Evolutionary conservation across 2,888 invertebrate genomes (phyloP).

Genomic region (Erynnis tages): DNA sequence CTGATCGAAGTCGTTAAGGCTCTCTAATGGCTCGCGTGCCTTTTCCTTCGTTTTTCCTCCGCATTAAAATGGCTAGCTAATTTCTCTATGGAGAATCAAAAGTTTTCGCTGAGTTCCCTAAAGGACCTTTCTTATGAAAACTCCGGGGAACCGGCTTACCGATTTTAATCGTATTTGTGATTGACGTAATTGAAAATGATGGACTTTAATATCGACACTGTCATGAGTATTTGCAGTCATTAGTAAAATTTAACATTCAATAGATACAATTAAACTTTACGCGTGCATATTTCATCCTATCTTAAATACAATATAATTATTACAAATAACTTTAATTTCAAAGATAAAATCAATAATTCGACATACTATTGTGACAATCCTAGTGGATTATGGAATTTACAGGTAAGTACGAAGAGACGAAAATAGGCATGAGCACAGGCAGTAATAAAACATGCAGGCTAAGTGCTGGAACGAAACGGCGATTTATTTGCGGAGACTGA

Average conservation of each 20-base stretch:
- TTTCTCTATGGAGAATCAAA: conserved; percentile 53
- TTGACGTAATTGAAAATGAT: not conserved
- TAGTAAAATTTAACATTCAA: no score
- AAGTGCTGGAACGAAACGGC: conserved; percentile 24
- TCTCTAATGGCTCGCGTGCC: conserved; percentile 64
- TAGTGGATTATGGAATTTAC: conserved; percentile 27
- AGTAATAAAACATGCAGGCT: conserved; percentile 24
- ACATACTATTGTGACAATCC: no score
- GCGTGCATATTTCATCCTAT: no score
- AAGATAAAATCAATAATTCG: no score
- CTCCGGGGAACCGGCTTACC: not conserved
- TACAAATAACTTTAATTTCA: no score
- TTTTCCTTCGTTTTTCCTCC: conserved; percentile 62
- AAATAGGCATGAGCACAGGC: conserved; percentile 20
- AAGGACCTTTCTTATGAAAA: conserved; percentile 28
- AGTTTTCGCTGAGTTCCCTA: conserved; percentile 35
- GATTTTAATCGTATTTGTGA: not conserved
- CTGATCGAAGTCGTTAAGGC: conserved; percentile 68
- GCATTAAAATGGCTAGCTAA: conserved; percentile 60
- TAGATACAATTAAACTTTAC: no score
- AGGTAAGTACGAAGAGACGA: conserved; percentile 22
- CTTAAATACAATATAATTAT: not conserved
- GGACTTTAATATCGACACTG: no score
- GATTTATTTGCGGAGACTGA: conserved; percentile 17
- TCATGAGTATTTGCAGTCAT: no score